Conservation (phyloP, 2,888 invertebrate species). For the Acrobasis consociella region DNA sequence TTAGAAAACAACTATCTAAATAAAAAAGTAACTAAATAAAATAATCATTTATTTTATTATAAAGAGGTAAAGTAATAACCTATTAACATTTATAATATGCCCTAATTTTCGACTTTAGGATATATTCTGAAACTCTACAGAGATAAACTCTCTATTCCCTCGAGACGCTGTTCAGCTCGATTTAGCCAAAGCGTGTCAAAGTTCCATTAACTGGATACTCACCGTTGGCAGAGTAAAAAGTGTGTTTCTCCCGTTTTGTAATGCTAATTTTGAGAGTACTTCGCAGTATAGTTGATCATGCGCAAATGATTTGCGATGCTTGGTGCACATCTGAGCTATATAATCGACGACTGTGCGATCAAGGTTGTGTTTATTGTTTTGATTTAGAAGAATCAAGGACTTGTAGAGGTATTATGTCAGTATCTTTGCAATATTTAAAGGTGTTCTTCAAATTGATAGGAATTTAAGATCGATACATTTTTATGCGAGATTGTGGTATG, state of each 20-base stretch:
- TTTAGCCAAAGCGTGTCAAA: constrained; percentile 7
- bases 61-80: too few relatives aligned
- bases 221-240: not conserved
- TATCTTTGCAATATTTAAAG: not conserved
- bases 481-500: too few relatives aligned
- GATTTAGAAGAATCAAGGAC: not conserved
- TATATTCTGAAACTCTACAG: too few relatives aligned
- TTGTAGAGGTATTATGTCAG: not conserved
- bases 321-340: constrained; percentile 54
- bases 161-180: too few relatives aligned
- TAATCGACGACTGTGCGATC: constrained; percentile 51
- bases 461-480: too few relatives aligned
- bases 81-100: too few relatives aligned
- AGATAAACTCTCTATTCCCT: too few relatives aligned
- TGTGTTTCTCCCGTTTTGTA: constrained; percentile 45
- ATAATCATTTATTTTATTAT: too few relatives aligned
- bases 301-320: constrained; percentile 55
- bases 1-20: too few relatives aligned
- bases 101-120: too few relatives aligned
- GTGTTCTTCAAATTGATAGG: not conserved
- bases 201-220: constrained; percentile 14
- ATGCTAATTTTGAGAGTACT: constrained; percentile 51
- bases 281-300: constrained; percentile 47
- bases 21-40: too few relatives aligned
- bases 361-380: constrained; percentile 30